A percentile compares a stretch with the other conserved stretches of the same genome.
These are phyloP conservation scores for Luperina testacea DNA, from an alignment of 2,888 invertebrate genomes.

Conservation along the genomic window DNA sequence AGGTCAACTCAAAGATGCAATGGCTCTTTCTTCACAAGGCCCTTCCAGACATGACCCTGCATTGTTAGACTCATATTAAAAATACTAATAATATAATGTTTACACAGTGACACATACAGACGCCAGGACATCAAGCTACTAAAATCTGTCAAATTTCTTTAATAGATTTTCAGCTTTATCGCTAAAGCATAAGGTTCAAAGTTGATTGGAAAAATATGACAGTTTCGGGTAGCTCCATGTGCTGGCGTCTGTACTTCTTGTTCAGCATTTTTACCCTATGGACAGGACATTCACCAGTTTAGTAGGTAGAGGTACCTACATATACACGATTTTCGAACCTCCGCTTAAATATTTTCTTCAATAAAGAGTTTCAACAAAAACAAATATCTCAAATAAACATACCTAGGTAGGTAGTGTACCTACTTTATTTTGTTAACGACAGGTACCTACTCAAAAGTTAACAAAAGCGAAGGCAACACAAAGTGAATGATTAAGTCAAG, in stretches of 20 bases:
- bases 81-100: background rate
- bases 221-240: too few relatives aligned
- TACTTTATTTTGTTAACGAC: background rate
- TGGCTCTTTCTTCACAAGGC: background rate
- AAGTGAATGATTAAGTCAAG: conserved; percentile 26
- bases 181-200: too few relatives aligned
- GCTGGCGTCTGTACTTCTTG: too few relatives aligned
- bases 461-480: background rate
- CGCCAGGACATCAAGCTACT: too few relatives aligned
- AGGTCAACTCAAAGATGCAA: background rate
- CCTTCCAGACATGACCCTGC: background rate
- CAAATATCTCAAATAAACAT: background rate
- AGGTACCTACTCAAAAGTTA: conserved; percentile 2
- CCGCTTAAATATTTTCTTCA: too few relatives aligned
- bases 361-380: background rate
- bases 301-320: too few relatives aligned
- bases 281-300: background rate
- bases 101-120: too few relatives aligned
- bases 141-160: too few relatives aligned
- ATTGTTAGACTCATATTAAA: background rate
- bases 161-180: too few relatives aligned
- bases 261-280: background rate
- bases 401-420: too few relatives aligned
- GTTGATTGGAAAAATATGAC: too few relatives aligned
- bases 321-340: background rate